Evolutionary conservation across 2,888 invertebrate species (phyloP), one percentile per base, ranked within the genome.

Genomic region (Melangyna quadrimaculata): DNA sequence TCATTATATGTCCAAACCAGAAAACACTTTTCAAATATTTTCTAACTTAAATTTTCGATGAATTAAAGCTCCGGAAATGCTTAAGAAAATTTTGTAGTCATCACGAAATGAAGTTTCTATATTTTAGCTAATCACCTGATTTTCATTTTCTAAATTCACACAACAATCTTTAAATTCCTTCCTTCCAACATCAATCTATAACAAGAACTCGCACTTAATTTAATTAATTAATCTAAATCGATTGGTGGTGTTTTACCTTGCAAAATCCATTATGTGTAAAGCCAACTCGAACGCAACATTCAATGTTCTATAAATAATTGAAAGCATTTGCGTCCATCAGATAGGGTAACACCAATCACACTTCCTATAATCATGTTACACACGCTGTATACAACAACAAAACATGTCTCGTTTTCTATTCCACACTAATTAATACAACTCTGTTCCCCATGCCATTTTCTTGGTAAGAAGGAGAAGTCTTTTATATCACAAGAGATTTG

Each of bases 311-410:
- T 75, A 72, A 80, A 75, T 75, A 84, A 80, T 77, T 80, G 67
- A 84, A 55, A 75, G 65, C 80, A 79, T 74, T 79, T 75, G 61
- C 45, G 75, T 84, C 74, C 83, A 71, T 79, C 74, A 69, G n/a
- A n/a, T n/a, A n/a, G 71, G 71, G 51, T n/a, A 79, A 43, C 79
- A 84, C 80, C 80, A 84, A 84, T 80, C 80, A 84, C 75, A 84
- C 75, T 72, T 84, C 84, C 74, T 72, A n/a, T n/a, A 84, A 84
- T 77, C 79, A 75, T 71, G 71, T 80, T 67, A 61, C 75, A 80
- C 84, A 80, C 67, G 51, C 45, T 71, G 67, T 75, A 75, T 35
- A 48, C 48, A 51, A 32, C 45, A 57, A 74, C 70, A 77, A 67
- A 84, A 79, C 84, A 84, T 80, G 80, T 80, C 61, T 75, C 67